Evolutionary conservation across 92 coral and sea anemone genomes (phyloP).

Genomic region (Parazoanthus atlanticus): DNA sequence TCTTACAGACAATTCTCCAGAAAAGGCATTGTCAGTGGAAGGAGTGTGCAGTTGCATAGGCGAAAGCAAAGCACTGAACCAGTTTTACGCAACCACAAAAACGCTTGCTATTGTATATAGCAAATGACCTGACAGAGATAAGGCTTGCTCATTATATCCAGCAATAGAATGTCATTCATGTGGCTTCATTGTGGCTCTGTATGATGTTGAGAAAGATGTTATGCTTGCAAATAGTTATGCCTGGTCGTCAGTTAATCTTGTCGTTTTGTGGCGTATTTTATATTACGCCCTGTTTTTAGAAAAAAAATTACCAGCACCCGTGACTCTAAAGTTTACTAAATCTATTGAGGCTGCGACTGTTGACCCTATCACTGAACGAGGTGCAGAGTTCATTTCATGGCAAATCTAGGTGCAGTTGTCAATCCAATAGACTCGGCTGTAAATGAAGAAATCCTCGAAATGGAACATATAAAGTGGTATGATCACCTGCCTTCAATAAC

Average conservation of each 20-base stretch:
- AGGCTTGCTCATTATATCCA: background rate
- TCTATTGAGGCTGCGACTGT: background rate
- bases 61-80: background rate
- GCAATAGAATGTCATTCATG: background rate
- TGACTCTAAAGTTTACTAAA: conserved; percentile 1
- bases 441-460: background rate
- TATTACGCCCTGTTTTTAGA: conserved; percentile 2
- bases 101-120: conserved; percentile 1
- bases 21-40: background rate
- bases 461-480: background rate
- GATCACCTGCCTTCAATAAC: background rate
- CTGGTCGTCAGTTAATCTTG: conserved; percentile 19
- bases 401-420: background rate
- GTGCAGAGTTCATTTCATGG: background rate
- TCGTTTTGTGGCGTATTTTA: background rate
- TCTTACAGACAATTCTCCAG: conserved; percentile 19
- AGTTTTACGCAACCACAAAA: background rate
- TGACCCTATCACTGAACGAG: background rate
- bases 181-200: conserved; percentile 1
- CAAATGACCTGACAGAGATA: background rate
- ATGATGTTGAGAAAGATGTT: background rate
- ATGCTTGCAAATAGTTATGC: background rate
- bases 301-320: background rate
- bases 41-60: background rate
- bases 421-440: background rate